Evolutionary conservation across 2,888 invertebrate genomes (phyloP).

Genomic region (Agapetus fuscipes): DNA sequence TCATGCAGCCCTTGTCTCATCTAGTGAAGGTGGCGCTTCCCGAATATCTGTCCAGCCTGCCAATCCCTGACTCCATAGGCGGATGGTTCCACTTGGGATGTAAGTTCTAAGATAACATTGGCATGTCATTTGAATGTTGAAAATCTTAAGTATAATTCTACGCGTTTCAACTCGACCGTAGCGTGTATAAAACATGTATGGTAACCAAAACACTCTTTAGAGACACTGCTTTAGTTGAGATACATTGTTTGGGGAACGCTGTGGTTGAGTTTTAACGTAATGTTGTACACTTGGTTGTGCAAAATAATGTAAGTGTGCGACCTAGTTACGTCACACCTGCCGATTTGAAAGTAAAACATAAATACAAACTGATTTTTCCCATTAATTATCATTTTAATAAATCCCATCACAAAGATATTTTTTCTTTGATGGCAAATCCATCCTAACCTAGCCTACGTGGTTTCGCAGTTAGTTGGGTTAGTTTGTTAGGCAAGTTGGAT

Average conservation of each 20-base stretch:
- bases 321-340: conserved; percentile 11
- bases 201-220: too few relatives aligned
- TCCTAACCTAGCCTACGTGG: too few relatives aligned
- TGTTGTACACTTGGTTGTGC: background rate
- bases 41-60: conserved; percentile 73
- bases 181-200: too few relatives aligned
- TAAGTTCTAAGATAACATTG: conserved; percentile 40
- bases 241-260: too few relatives aligned
- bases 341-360: background rate
- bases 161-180: conserved; percentile 1
- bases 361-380: background rate
- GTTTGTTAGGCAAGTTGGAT: too few relatives aligned
- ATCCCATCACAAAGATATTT: too few relatives aligned
- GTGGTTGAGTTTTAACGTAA: too few relatives aligned
- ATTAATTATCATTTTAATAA: too few relatives aligned
- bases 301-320: conserved; percentile 1
- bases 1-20: conserved; percentile 68
- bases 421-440: too few relatives aligned
- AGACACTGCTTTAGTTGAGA: too few relatives aligned
- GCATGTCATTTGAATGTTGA: too few relatives aligned
- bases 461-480: too few relatives aligned
- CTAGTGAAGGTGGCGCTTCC: conserved; percentile 72
- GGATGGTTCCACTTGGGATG: conserved; percentile 83
- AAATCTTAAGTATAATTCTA: conserved; percentile 2
- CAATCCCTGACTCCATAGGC: conserved; percentile 72